Evolutionary conservation across 2,113 vertebrate genomes (phyloP), one percentile per base, ranked within the genome.

Genomic region (Notarius quadriscutis): DNA sequence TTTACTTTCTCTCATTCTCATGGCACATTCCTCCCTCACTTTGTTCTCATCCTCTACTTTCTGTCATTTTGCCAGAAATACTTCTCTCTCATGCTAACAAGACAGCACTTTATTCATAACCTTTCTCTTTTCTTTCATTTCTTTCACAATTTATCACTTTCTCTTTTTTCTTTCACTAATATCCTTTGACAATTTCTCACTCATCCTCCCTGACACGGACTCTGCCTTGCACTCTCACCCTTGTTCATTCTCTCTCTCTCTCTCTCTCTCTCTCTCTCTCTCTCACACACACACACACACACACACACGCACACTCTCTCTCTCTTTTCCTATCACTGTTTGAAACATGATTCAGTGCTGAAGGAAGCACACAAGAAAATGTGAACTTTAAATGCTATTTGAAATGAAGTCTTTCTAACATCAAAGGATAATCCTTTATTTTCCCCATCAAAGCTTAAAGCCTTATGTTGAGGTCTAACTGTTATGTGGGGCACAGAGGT

Each of bases 401-500:
- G 93, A 93, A 94, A 94, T 85, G 48, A 91, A 92, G 93, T 91
- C 91, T 92, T 93, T 91, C 90, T 87, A 80, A 93, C 93, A 93
- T 94, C 92, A 95, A 93, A 95, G 93, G 91, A 90, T 94, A 93
- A 94, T 94, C 93, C 89, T 15, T 86, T 93, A 90, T 94, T 93
- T 93, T 92, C 90, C 91, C 90, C 87, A 91, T 90, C 89, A 91
- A 92, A 87, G 91, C 84, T 90, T 91, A 91, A 92, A 91, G 92
- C 91, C 90, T 86, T 90, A 91, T 92, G 89, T 91, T 91, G 92
- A 93, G 90, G 89, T 91, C 75, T 83, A 89, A 91, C 92, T 11
- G 82, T 88, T 89, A 85, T 88, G 86, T 89, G 88, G 83, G 91
- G 91, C 92, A 86, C 79, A 90, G 90, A 93, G 90, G 92, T 83